Evolutionary conservation across 2,888 invertebrate genomes (phyloP).

Genomic region (Erannis defoliaria): DNA sequence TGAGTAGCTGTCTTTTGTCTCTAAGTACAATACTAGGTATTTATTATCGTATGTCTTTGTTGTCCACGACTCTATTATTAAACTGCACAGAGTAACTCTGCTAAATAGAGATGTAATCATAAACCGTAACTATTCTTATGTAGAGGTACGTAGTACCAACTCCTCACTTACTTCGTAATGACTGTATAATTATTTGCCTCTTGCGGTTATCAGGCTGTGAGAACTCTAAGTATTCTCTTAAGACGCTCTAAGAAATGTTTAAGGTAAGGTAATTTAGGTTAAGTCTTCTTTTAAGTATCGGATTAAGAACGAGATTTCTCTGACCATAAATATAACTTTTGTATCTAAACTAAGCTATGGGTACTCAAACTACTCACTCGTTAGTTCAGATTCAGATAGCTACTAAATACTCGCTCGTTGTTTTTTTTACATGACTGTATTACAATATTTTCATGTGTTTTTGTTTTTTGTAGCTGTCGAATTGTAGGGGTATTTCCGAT

Average conservation of each 20-base stretch:
- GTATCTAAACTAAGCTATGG: background rate
- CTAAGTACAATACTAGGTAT: too few species aligned
- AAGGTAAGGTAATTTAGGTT: slow-evolving; percentile 13
- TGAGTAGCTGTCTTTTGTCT: too few species aligned
- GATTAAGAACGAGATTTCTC: slow-evolving; percentile 5
- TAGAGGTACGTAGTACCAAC: slow-evolving; percentile 5
- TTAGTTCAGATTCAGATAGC: too few species aligned
- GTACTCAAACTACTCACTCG: too few species aligned
- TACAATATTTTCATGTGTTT: too few species aligned
- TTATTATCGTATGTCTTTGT: too few species aligned
- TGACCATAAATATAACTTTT: background rate
- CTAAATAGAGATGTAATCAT: slow-evolving; percentile 19
- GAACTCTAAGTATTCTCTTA: slow-evolving; percentile 27
- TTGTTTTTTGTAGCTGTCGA: too few species aligned
- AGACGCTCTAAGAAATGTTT: background rate
- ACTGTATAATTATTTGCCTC: slow-evolving; percentile 34
- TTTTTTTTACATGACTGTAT: too few species aligned
- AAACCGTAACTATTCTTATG: slow-evolving; percentile 19
- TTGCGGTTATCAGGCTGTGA: slow-evolving; percentile 40
- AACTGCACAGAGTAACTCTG: background rate
- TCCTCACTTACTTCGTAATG: slow-evolving; percentile 29
- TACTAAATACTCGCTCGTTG: too few species aligned
- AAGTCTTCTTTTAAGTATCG: slow-evolving; percentile 2
- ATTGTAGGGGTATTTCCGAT: too few species aligned
- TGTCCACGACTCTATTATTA: background rate